Conservation (phyloP, 37 sponge, comb jelly and placozoan species). For the Oopsacas minuta region DNA sequence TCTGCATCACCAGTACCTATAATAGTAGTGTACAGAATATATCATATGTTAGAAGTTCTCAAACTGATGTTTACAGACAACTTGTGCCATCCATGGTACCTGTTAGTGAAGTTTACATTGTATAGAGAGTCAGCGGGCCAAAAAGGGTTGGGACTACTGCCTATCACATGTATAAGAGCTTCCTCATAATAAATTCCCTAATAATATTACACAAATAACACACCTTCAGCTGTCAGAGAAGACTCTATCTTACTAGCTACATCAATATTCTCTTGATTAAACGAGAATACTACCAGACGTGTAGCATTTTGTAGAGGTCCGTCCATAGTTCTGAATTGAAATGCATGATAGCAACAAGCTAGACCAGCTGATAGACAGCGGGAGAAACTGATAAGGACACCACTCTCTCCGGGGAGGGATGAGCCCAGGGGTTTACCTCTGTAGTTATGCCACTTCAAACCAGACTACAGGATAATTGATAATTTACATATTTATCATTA, state of each 20-base stretch:
- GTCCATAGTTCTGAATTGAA: neutral
- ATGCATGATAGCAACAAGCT: neutral
- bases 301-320: neutral
- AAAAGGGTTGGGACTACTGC: too few relatives aligned
- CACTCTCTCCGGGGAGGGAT: neutral
- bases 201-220: neutral
- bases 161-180: too few relatives aligned
- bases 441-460: neutral
- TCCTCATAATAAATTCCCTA: too few relatives aligned
- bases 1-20: neutral
- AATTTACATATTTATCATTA: too few relatives aligned
- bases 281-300: neutral
- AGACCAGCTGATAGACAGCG: neutral
- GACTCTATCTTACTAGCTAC: neutral
- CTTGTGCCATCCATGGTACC: too few relatives aligned
- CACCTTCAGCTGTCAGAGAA: neutral
- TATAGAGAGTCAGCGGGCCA: too few relatives aligned
- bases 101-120: too few relatives aligned
- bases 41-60: neutral
- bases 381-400: neutral
- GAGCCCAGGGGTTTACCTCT: neutral
- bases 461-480: neutral
- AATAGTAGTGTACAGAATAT: neutral
- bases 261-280: neutral
- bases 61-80: neutral